phyloP scores from a whole-genome alignment of 2,888 invertebrate genomes.

The Physocephala rufipes region DNA sequence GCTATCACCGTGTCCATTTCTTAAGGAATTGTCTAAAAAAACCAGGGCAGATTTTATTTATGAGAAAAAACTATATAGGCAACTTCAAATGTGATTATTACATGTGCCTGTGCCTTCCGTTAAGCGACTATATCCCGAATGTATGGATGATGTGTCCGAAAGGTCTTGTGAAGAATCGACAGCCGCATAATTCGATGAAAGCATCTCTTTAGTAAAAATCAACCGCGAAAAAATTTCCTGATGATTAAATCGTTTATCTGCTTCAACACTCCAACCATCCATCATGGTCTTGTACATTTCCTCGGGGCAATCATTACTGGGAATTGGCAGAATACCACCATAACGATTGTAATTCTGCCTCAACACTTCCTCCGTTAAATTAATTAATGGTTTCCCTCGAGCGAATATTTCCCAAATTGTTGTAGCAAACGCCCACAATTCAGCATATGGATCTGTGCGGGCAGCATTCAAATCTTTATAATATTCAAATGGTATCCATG shows the following conservation, averaged over 20 bases:
- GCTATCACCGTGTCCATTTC: constrained; percentile 41
- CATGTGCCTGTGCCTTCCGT: constrained; percentile 41
- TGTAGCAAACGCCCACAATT: constrained; percentile 92
- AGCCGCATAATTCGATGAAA: constrained; percentile 45
- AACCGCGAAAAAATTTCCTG: constrained; percentile 78
- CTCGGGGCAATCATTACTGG: constrained; percentile 75
- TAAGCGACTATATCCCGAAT: constrained; percentile 41
- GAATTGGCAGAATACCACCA: constrained; percentile 73
- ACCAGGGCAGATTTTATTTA: neutral
- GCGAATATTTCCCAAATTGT: constrained; percentile 94
- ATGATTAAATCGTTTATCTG: constrained; percentile 77
- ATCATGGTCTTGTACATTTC: constrained; percentile 80
- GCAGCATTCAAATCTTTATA: constrained; percentile 75
- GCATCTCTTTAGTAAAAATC: constrained; percentile 50
- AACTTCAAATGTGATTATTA: neutral
- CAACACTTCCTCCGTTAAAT: constrained; percentile 48
- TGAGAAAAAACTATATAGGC: neutral
- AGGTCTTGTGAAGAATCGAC: constrained; percentile 39
- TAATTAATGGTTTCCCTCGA: constrained; percentile 71
- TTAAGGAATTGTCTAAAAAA: constrained; percentile 18
- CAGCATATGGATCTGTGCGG: constrained; percentile 75
- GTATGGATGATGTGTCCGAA: constrained; percentile 44
- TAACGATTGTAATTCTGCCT: constrained; percentile 50
- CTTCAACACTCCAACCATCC: constrained; percentile 83
- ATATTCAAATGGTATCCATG: constrained; percentile 91